Conservation (phyloP, 2,797 vertebrate species). For the Micropoecilia bifurca region DNA sequence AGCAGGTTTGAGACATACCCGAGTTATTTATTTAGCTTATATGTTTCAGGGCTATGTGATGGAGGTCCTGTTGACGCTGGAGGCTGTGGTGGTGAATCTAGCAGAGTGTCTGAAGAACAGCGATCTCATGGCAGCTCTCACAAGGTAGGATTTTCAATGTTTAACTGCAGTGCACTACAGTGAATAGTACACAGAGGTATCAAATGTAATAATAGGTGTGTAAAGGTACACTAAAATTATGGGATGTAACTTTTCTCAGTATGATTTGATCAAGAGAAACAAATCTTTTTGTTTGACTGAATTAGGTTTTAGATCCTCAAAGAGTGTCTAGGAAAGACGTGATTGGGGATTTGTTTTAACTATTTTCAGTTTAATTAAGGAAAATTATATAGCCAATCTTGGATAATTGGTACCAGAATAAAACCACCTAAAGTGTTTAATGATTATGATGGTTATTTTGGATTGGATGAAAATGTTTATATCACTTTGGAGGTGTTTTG, state of each 20-base stretch:
- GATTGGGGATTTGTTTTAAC: neutral
- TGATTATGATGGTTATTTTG: neutral
- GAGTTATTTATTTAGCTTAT: neutral
- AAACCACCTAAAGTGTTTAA: neutral
- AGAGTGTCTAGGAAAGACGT: neutral
- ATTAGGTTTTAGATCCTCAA: neutral
- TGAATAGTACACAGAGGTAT: neutral
- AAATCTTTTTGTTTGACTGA: neutral
- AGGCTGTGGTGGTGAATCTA: slow-evolving; percentile 96
- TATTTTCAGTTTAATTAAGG: neutral
- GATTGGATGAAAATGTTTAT: neutral
- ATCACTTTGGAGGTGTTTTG: neutral
- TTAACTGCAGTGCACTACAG: neutral
- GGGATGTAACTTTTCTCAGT: neutral
- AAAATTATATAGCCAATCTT: neutral
- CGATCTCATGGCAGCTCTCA: slow-evolving; percentile 93
- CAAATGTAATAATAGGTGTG: neutral
- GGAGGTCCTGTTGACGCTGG: slow-evolving; percentile 95
- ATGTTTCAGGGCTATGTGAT: slow-evolving; percentile 93
- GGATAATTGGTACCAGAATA: neutral
- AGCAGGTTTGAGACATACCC: neutral
- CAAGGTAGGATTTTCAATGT: slow-evolving; percentile 80
- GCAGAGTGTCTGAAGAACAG: slow-evolving; percentile 98
- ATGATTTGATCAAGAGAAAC: neutral
- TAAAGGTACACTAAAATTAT: neutral